A percentile compares a stretch with the other conserved stretches of the same genome.
Evolutionary conservation across 2,888 invertebrate species (phyloP).

Genomic region (Hypsopygia costalis): DNA sequence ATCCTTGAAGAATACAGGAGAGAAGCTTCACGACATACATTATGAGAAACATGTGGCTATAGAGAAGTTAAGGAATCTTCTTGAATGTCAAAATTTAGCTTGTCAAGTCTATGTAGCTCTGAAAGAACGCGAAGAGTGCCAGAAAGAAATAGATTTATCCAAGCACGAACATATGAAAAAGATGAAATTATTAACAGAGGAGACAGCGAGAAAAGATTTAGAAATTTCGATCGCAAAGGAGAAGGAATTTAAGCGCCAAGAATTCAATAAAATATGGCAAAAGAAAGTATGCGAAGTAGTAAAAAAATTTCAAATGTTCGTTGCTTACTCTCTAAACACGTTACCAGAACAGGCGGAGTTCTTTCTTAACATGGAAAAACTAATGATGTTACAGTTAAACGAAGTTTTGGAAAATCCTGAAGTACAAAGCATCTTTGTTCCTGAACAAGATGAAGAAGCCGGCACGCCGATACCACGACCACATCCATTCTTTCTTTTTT

Average conservation of each 20-base stretch:
- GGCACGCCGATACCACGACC: slow-evolving; percentile 43
- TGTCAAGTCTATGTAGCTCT: slow-evolving; percentile 67
- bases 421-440: slow-evolving; percentile 48
- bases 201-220: slow-evolving; percentile 43
- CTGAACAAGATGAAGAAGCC: slow-evolving; percentile 29
- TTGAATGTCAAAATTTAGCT: slow-evolving; percentile 63
- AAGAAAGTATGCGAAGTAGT: slow-evolving; percentile 63
- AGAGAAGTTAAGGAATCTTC: slow-evolving; percentile 49
- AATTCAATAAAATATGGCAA: slow-evolving; percentile 50
- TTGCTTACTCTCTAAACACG: slow-evolving; percentile 51
- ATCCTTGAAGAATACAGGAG: slow-evolving; percentile 25
- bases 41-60: slow-evolving; percentile 58
- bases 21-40: slow-evolving; percentile 53
- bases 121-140: slow-evolving; percentile 57
- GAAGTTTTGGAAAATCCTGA: slow-evolving; percentile 46
- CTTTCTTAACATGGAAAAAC: slow-evolving; percentile 64
- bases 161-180: slow-evolving; percentile 47
- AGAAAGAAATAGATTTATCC: slow-evolving; percentile 39
- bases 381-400: slow-evolving; percentile 61
- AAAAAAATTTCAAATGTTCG: slow-evolving; percentile 61
- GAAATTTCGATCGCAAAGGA: slow-evolving; percentile 43
- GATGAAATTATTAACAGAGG: slow-evolving; percentile 37
- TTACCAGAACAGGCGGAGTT: slow-evolving; percentile 66
- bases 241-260: slow-evolving; percentile 40
- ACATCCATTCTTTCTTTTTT: slow-evolving; percentile 58